These are phyloP conservation scores for Hyperoplus lanceolatus DNA, from an alignment of 2,797 vertebrate genomes.

Conservation along the genomic window DNA sequence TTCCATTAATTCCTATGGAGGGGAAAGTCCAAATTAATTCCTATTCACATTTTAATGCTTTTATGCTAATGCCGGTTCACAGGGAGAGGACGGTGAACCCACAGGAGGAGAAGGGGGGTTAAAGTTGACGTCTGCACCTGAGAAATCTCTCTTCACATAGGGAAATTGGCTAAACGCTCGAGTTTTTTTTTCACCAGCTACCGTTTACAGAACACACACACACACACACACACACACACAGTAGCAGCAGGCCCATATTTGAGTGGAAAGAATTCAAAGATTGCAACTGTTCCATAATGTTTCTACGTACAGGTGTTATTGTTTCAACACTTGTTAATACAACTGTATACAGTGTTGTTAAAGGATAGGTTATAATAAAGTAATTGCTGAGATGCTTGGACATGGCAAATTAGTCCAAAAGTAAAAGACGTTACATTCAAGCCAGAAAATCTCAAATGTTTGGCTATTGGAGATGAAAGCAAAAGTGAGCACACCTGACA, in stretches of 20 bases:
- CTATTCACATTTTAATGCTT: conserved; percentile 90
- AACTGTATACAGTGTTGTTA: background rate
- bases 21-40: conserved; percentile 91
- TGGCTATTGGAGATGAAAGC: conserved; percentile 1
- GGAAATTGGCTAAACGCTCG: conserved; percentile 62
- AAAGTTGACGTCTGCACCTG: conserved; percentile 83
- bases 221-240: background rate
- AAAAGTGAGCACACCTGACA: background rate
- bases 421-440: background rate
- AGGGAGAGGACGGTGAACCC: conserved; percentile 77
- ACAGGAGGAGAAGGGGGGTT: conserved; percentile 81
- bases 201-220: conserved; percentile 47
- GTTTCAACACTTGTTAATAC: background rate
- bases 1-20: conserved; percentile 91
- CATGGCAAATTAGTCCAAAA: background rate
- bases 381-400: background rate
- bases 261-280: conserved; percentile 33
- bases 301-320: background rate
- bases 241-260: conserved; percentile 23
- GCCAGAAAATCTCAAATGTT: background rate
- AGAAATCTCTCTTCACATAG: conserved; percentile 72
- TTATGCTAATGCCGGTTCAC: conserved; percentile 88
- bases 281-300: conserved; percentile 20
- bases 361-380: background rate
- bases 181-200: conserved; percentile 50